Percentiles rank a stretch among this genome's conserved stretches.
Evolutionary conservation across 2,888 invertebrate genomes (phyloP).

Genomic region (Chloroclysta siterata): DNA sequence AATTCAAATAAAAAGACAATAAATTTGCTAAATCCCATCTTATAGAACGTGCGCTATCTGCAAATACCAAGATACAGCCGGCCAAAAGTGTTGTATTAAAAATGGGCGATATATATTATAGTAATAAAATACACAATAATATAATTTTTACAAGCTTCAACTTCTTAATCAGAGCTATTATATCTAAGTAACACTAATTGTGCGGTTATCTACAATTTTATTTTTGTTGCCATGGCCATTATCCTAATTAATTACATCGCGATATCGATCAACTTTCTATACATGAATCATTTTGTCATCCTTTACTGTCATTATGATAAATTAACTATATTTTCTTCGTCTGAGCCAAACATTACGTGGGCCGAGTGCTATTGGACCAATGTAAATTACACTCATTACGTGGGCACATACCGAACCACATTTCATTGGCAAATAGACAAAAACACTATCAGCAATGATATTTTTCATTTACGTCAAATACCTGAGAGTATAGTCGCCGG

Average conservation of each 20-base stretch:
- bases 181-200: not conserved
- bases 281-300: not conserved
- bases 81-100: not conserved
- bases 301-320: constrained; percentile 17
- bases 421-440: constrained; percentile 28
- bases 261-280: constrained; percentile 24
- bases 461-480: constrained; percentile 1
- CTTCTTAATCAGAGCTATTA: not conserved
- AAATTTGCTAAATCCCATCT: no score
- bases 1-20: no score
- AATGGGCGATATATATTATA: not conserved
- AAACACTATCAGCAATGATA: constrained; percentile 2
- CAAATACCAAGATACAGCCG: not conserved
- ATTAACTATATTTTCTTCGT: constrained; percentile 21
- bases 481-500: no score
- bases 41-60: constrained; percentile 24
- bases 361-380: constrained; percentile 21
- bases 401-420: constrained; percentile 17
- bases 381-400: constrained; percentile 21
- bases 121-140: not conserved
- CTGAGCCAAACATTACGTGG: constrained; percentile 38
- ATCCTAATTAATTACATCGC: constrained; percentile 1
- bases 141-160: not conserved
- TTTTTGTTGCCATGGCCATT: not conserved
- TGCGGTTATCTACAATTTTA: not conserved